Base-by-base conservation (phyloP, 2,797 vertebrate genomes). In the Centroberyx gerrardi region DNA sequence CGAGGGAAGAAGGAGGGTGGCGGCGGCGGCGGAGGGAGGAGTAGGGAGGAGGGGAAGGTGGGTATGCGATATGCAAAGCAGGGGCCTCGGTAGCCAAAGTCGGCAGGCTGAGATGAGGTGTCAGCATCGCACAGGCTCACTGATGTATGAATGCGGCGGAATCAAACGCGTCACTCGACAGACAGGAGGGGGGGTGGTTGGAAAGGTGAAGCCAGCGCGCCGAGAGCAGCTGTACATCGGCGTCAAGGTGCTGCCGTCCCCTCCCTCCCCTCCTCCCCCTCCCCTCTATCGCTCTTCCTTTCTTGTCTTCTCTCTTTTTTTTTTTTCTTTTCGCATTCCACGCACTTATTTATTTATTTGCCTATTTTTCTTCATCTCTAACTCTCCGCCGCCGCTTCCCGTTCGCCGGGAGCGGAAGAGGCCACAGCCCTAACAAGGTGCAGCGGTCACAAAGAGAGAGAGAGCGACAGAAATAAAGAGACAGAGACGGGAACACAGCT, bases 141-240 rank as follows among this genome's bases (percentile, higher is more conserved):
- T 98, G 98, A 99, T 98, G 97, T 99, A 98, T 97, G 97, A 98
- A 98, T 97, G 97, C 96, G 91, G 96, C 96, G 97, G 83, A 99
- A 99, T 98, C 96, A 99, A 98, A 98, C 97, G 96, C 96, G 95
- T 97, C 97, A 96, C 96, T 96, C 97, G 96, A 98, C 97, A 97
- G 98, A 96, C 95, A 86, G 96, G 87, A 83, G 86, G 82, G 87
- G 82, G 88, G 82, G 5, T 8, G 10, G 22, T 12, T 77, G 80
- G 89, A 78, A 90, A 91, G 92, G 96, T 96, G 96, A 98, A 96
- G 96, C 95, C 96, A 95, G 96, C 94, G 92, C 92, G 94, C 86
- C 90, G 95, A 96, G 97, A 98, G 97, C 97, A 97, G 97, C 97
- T 97, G 97, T 97, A 98, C 96, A 95, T 96, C 93, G 96, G 94